Base-by-base conservation (phyloP, 2,888 invertebrate species). In the Willowsia nigromaculata region DNA sequence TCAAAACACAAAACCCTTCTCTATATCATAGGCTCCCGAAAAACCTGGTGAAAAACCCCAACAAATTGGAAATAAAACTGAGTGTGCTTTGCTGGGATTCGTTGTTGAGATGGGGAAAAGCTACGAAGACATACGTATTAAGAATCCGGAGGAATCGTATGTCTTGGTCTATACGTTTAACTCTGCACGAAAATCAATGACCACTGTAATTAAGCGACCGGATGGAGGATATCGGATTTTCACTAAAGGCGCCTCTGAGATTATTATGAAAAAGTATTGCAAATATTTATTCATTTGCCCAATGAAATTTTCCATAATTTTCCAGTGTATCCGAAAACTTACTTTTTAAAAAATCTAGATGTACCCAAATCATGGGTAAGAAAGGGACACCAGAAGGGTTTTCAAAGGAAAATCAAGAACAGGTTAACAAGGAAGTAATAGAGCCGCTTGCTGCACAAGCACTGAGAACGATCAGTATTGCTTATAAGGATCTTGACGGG, bases 11-110 rank as follows among this genome's bases (percentile, higher is more conserved):
- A 30, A 6, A 4, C 6, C 3, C 22, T 88, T 85, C 33, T 78
- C 84, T 15, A 11, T 2, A 82, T 93, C 40, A n/a, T 37, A 97
- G 96, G 96, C 96, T 90, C 95, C 96, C 40, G 96, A 96, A 93
- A 97, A 97, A 93, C 96, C 97, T 30, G 96, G 96, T 83, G 98
- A 97, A 82, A 95, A 97, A 87, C 96, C 97, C 2, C 97, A 97
- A 95, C 99, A 99, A 95, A 97, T 99, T 92, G 99, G 99, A 93
- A 99, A 99, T 95, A 99, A 99, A 95, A 99, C 99, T 59, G 99
- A 99, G 94, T 99, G 99, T 95, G 96, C 99, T 74, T 95, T 99
- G 90, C 96, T 99, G 91, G 99, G 99, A 90, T 99, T 99, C 95
- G 97, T 99, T 37, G 94, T 97, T 92, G 97, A 96, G 76, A 94